Conservation (phyloP, 2,113 vertebrate genomes). For the Limanda limanda region DNA sequence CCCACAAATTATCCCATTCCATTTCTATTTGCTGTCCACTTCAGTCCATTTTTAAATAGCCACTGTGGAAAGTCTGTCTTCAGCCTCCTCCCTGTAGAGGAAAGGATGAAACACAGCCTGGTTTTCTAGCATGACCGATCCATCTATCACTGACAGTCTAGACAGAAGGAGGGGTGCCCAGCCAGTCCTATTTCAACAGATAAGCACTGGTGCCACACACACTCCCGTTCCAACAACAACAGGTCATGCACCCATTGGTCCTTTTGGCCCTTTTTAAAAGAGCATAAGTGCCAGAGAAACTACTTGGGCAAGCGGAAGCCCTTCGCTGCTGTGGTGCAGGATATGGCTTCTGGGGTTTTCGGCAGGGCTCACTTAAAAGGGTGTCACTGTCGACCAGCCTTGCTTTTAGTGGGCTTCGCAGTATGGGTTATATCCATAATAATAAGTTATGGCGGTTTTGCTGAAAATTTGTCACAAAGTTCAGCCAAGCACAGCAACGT, state of each 20-base stretch:
- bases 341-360: constrained; percentile 83
- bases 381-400: constrained; percentile 76
- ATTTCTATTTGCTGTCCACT: constrained; percentile 16
- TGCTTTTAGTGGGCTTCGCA: constrained; percentile 71
- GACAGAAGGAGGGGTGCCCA: constrained; percentile 27
- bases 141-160: constrained; percentile 50
- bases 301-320: constrained; percentile 70
- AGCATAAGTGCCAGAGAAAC: constrained; percentile 50
- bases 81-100: constrained; percentile 10
- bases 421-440: constrained; percentile 70
- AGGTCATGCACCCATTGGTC: constrained; percentile 33
- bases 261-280: constrained; percentile 67
- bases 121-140: constrained; percentile 29
- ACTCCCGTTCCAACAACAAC: constrained; percentile 64
- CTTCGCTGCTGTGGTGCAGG: constrained; percentile 76
- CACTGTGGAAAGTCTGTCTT: constrained; percentile 35
- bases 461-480: constrained; percentile 74
- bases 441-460: constrained; percentile 71
- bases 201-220: constrained; percentile 46
- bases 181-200: constrained; percentile 53
- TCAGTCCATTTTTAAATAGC: constrained; percentile 32
- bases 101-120: constrained; percentile 31
- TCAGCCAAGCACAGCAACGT: constrained; percentile 65
- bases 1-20: constrained; percentile 36
- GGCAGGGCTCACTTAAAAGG: constrained; percentile 81